Base-by-base conservation (phyloP, 2,797 vertebrate genomes). In the Oreonectes daqikongensis region DNA sequence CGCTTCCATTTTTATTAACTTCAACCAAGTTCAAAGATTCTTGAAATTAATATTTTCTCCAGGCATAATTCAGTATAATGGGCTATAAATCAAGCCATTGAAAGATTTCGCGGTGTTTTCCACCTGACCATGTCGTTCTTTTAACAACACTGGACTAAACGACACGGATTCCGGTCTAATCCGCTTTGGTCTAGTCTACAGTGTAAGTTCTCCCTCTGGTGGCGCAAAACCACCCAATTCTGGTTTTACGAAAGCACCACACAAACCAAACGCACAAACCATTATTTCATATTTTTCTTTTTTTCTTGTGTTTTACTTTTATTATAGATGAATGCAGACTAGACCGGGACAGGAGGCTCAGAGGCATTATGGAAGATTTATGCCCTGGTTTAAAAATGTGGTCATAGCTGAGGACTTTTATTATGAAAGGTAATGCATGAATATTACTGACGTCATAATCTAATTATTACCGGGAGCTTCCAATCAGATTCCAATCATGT, bases 131-230 rank as follows among this genome's bases (percentile, higher is more conserved):
- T 77, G 61, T 70, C 59, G 18, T 38, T 52, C 22, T 32, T 69
- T 77, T 69, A 40, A 26, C 35, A 76, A 68, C 64, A 67, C 57
- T 42, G 57, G 75, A 70, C 67, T 63, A n/a, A 63, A 5, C 48
- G 67, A 77, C 59, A 32, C 66, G 28, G 68, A 72, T 77, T 80
- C 79, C 73, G 74, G 79, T 80, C 79, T 80, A 77, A 80, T 76
- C 79, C 79, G 79, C 79, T 77, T 80, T 71, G 24, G 79, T 80
- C 73, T 77, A 73, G 79, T 80, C 69, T 71, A 76, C 59, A 24
- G 38, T 66, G 60, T 67, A 72, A 77, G 68, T 80, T 77, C 79
- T 80, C 79, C 79, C 79, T 80, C 73, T 77, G 60, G 52, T 72
- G 79, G 79, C 40, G 46, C 75, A 77, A 77, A 76, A 80, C 68